Evolutionary conservation across 2,797 vertebrate species (phyloP).

Genomic region (Hippoglossus hippoglossus): DNA sequence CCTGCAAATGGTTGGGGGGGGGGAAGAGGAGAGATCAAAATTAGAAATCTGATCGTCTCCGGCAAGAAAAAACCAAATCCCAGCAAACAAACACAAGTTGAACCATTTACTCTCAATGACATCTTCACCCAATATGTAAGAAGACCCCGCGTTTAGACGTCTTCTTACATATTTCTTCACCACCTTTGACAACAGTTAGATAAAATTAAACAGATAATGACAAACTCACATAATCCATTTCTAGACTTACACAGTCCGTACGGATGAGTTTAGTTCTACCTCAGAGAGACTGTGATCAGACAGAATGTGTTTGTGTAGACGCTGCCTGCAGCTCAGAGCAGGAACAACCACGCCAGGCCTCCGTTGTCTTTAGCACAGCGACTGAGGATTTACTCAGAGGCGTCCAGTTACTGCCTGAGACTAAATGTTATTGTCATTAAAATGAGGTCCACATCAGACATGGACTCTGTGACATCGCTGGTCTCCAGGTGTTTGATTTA

Average conservation of each 20-base stretch:
- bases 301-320: conserved; percentile 40
- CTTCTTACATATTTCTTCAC: conserved; percentile 81
- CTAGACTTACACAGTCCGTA: conserved; percentile 22
- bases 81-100: conserved; percentile 41
- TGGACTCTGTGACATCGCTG: not conserved
- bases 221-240: conserved; percentile 21
- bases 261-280: conserved; percentile 36
- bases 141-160: conserved; percentile 51
- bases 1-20: conserved; percentile 78
- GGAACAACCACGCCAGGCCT: conserved; percentile 29
- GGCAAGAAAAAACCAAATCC: conserved; percentile 1
- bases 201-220: conserved; percentile 57
- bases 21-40: not conserved
- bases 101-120: conserved; percentile 68
- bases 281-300: conserved; percentile 37
- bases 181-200: conserved; percentile 71
- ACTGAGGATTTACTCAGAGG: conserved; percentile 28
- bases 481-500: not conserved
- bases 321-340: conserved; percentile 22
- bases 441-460: conserved; percentile 42
- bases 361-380: conserved; percentile 31
- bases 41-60: conserved; percentile 33
- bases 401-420: conserved; percentile 27
- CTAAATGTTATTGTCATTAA: conserved; percentile 18
- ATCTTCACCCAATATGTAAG: conserved; percentile 78